A percentile compares a stretch with the other conserved stretches of the same genome.
These are phyloP conservation scores for Lepilemur septentrionalis DNA, from an alignment of 2,797 vertebrate genomes.

Conservation along the genomic window DNA sequence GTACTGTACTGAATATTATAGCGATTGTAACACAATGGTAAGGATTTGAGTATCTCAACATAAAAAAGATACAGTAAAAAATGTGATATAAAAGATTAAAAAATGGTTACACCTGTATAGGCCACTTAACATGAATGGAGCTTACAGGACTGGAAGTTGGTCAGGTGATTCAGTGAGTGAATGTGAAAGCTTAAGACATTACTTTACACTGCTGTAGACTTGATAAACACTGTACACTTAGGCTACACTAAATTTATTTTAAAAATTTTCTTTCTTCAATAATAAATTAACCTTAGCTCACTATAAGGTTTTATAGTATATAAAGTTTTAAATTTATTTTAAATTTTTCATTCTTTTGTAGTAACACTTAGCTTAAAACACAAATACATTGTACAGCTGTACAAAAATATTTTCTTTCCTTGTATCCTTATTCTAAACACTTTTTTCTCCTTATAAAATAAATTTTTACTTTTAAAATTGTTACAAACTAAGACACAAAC, in stretches of 20 bases:
- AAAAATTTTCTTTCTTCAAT: neutral
- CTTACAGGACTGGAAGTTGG: neutral
- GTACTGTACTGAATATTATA: neutral
- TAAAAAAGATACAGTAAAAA: neutral
- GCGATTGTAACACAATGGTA: neutral
- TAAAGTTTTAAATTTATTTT: neutral
- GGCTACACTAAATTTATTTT: neutral
- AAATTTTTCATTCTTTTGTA: neutral
- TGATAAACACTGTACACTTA: neutral
- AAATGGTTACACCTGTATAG: neutral
- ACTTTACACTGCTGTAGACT: neutral
- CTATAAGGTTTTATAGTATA: neutral
- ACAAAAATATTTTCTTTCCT: neutral
- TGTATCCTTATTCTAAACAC: neutral
- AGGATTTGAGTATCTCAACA: neutral
- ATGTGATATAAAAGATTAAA: neutral
- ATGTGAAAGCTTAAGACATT: neutral
- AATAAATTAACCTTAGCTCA: neutral
- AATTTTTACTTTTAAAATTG: neutral
- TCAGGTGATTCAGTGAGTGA: neutral
- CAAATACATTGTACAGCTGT: neutral
- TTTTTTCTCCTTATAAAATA: neutral
- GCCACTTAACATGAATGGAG: neutral
- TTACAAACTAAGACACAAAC: neutral
- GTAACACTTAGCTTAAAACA: neutral